Conservation (phyloP, 2,888 invertebrate genomes). For the Sphaerophoria taeniata region DNA sequence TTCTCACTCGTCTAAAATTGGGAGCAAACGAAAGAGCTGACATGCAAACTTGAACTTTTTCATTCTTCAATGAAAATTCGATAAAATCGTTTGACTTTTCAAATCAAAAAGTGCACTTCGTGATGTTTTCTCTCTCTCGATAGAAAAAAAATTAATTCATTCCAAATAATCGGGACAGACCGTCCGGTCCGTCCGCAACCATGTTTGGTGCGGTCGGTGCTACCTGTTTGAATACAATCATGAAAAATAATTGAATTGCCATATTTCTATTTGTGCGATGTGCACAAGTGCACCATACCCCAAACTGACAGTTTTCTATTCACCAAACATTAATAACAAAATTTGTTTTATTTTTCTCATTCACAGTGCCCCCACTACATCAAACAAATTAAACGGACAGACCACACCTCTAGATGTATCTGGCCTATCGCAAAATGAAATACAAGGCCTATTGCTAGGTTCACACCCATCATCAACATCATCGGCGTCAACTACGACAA, state of each 20-base stretch:
- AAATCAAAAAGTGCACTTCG: constrained; percentile 56
- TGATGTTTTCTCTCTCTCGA: constrained; percentile 42
- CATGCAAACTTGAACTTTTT: constrained; percentile 26
- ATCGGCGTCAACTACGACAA: constrained; percentile 78
- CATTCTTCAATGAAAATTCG: constrained; percentile 10
- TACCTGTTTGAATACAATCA: constrained; percentile 57
- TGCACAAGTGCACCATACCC: constrained; percentile 56
- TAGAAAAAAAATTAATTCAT: constrained; percentile 63
- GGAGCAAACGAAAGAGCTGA: constrained; percentile 56
- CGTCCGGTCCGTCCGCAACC: too few relatives aligned
- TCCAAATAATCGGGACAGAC: constrained; percentile 26
- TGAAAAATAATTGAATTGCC: constrained; percentile 72
- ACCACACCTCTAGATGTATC: constrained; percentile 83
- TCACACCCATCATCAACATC: constrained; percentile 82
- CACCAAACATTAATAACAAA: constrained; percentile 60
- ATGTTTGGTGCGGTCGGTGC: constrained; percentile 58
- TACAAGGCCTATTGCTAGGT: constrained; percentile 83
- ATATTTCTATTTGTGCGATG: constrained; percentile 59
- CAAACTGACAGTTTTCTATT: constrained; percentile 64
- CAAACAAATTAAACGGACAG: constrained; percentile 83
- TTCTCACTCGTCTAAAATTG: constrained; percentile 15
- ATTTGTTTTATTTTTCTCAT: constrained; percentile 54
- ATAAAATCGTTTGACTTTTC: constrained; percentile 31
- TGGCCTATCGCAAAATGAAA: constrained; percentile 84
- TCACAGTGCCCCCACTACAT: constrained; percentile 81